A percentile compares a stretch with the other conserved stretches of the same genome.
Conservation (phyloP, 2,113 vertebrate species). For the Acinonyx jubatus region DNA sequence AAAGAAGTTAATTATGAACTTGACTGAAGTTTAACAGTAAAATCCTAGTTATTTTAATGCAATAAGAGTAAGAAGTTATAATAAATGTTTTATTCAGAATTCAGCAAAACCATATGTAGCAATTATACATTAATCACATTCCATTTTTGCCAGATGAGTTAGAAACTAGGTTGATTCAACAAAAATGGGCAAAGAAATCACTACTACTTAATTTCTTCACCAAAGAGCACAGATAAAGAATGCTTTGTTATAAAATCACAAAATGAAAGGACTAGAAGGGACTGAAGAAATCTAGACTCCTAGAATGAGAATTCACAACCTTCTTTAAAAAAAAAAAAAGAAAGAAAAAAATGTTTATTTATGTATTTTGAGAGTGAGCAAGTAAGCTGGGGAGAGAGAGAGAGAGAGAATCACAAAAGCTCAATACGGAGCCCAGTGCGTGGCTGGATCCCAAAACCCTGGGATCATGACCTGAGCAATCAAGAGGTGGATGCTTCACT, state of each 20-base stretch:
- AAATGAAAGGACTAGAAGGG: background rate
- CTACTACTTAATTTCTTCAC: background rate
- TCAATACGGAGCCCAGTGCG: too few species aligned
- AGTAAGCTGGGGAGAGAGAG: too few species aligned
- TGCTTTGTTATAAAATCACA: background rate
- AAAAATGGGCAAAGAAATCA: constrained; percentile 29
- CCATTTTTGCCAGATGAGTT: background rate
- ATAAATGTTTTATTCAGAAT: background rate
- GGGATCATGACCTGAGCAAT: too few species aligned
- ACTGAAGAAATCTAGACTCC: background rate
- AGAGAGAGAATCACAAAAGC: too few species aligned
- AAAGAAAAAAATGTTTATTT: too few species aligned
- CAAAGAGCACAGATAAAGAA: background rate
- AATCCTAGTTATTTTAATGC: constrained; percentile 27
- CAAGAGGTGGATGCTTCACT: too few species aligned
- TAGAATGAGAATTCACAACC: background rate
- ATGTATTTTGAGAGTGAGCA: too few species aligned
- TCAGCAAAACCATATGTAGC: constrained; percentile 9
- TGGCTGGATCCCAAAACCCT: too few species aligned
- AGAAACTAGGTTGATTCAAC: background rate
- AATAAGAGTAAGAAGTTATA: background rate
- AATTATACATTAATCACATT: background rate
- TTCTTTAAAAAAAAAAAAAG: background rate
- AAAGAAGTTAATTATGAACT: background rate
- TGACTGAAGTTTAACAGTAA: background rate